A percentile compares a stretch with the other conserved stretches of the same genome.
phyloP scores from a whole-genome alignment of 2,113 vertebrate genomes.

The Junco hyemalis region DNA sequence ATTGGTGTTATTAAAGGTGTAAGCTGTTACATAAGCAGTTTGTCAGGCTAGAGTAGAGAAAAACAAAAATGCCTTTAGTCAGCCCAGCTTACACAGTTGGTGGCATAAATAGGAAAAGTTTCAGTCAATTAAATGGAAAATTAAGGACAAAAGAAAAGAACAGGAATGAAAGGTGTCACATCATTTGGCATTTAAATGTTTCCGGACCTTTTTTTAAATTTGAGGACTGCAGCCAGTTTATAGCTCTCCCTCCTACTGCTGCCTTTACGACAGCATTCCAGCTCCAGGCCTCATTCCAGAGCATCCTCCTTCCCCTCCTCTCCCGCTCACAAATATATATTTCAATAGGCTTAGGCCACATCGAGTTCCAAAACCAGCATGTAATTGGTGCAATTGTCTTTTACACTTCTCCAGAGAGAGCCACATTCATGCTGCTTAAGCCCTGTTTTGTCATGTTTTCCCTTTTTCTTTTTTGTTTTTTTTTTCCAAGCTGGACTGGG shows the following conservation, averaged over 20 bases:
- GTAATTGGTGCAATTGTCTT: constrained; percentile 56
- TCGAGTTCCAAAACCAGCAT: constrained; percentile 49
- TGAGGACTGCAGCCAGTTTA: background rate
- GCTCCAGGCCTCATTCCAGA: constrained; percentile 55
- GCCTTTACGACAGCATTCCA: constrained; percentile 29
- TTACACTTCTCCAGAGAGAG: background rate
- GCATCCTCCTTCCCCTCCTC: constrained; percentile 21
- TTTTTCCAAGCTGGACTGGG: background rate
- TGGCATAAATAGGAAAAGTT: constrained; percentile 2
- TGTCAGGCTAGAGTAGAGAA: background rate
- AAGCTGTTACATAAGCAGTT: constrained; percentile 16
- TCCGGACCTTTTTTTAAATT: background rate
- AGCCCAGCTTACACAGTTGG: background rate
- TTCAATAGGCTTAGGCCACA: constrained; percentile 50
- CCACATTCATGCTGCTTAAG: constrained; percentile 7
- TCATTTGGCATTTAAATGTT: constrained; percentile 11
- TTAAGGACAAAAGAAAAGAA: background rate
- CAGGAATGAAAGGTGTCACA: constrained; percentile 16
- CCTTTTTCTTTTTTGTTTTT: background rate
- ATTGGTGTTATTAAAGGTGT: background rate
- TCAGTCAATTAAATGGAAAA: background rate
- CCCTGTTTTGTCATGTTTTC: background rate
- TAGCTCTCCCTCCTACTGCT: constrained; percentile 8
- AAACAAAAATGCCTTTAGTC: background rate
- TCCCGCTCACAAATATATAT: constrained; percentile 47